Evolutionary conservation across 2,888 invertebrate genomes (phyloP), one percentile per base, ranked within the genome.

Genomic region (Drosophila buzzatii): DNA sequence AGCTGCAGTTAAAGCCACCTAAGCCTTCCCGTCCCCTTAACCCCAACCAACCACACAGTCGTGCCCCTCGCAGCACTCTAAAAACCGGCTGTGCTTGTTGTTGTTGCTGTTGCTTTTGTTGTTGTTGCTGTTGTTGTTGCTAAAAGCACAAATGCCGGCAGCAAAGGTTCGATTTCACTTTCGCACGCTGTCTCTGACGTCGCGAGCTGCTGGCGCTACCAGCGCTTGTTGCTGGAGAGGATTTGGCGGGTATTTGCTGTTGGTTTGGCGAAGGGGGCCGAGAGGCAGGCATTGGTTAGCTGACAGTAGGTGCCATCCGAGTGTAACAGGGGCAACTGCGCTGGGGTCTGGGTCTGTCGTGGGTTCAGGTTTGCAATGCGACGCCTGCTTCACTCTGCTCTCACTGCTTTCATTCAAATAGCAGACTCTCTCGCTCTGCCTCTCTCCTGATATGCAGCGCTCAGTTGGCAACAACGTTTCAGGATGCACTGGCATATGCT

Each of bases 131-230:
- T 37, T 69, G 70, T 6, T 58, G 71, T 59, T 78, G 86, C 59
- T 55, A 80, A 84, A 80, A 77, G 85, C 89, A 64, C 86, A 83
- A 83, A 89, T 76, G 85, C 89, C 85, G 85, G 87, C 89, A 85
- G 90, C 88, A 79, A 85, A 84, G 85, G 85, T 90, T 87, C 86
- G 89, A 90, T 89, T 89, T 89, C 89, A 90, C 89, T 89, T 89
- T 89, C 89, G 85, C 89, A 90, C 89, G 90, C 84, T 90, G 82
- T 88, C 86, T 73, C 87, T 79, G 73, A 69, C 73, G 75, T 78
- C 62, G 81, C 52, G 27, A 58, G 61, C 67, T 71, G 85, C 65
- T 72, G 81, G 79, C 84, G 84, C 73, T 81, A 53, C 9, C 71
- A 63, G 59, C 33, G 18, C 35, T 33, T 9, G n/a, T 3, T 12